Conservation (phyloP, 2,797 vertebrate genomes). For the Anolis apletophallus region DNA sequence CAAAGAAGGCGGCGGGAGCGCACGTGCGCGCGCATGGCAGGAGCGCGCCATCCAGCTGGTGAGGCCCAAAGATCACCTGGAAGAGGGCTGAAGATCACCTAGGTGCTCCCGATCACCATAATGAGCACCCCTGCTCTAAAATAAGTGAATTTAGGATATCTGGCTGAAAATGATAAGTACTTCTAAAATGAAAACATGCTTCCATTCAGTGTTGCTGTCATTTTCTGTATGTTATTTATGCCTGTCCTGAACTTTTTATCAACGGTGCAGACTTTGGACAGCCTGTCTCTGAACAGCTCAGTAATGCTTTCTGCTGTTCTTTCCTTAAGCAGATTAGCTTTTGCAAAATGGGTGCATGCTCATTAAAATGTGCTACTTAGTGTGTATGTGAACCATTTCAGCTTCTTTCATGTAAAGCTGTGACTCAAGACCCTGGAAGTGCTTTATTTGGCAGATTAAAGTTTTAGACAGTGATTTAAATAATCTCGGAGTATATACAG, state of each 20-base stretch:
- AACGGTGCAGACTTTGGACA: not conserved
- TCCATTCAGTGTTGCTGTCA: not conserved
- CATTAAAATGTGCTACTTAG: slow-evolving; percentile 5
- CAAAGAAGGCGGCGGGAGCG: too few species aligned
- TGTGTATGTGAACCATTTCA: not conserved
- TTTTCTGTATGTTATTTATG: not conserved
- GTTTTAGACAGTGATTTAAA: not conserved
- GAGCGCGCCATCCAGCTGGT: too few species aligned
- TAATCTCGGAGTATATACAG: not conserved
- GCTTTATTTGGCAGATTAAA: not conserved
- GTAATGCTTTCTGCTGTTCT: not conserved
- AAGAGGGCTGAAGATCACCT: too few species aligned
- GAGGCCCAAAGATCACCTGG: too few species aligned
- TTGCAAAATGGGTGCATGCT: not conserved
- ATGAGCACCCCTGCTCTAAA: too few species aligned
- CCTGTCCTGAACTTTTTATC: not conserved
- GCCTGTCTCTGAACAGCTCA: not conserved
- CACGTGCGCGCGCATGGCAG: too few species aligned
- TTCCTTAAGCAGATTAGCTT: not conserved
- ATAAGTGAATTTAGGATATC: not conserved
- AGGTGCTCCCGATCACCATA: too few species aligned
- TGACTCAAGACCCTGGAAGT: not conserved
- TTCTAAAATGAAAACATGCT: not conserved
- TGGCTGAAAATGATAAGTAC: not conserved
- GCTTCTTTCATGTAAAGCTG: not conserved